These are phyloP conservation scores for Meriones unguiculatus DNA, from an alignment of 2,113 vertebrate species.

Conservation along the genomic window DNA sequence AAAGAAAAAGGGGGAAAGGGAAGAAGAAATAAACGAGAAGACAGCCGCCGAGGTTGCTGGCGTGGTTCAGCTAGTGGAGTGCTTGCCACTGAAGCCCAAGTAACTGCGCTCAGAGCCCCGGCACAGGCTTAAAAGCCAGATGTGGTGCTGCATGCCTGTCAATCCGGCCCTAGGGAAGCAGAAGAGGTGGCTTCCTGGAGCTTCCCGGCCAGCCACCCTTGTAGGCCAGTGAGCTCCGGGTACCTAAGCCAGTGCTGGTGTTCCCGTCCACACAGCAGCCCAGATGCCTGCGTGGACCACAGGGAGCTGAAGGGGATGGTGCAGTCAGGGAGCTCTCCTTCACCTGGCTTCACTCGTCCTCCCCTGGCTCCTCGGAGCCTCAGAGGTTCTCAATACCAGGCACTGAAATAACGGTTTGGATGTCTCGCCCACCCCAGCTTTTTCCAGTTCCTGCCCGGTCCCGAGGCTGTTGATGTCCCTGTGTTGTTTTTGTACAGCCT, in stretches of 20 bases:
- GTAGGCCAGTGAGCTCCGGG: not conserved
- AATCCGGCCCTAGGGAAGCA: not conserved
- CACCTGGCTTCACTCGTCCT: not conserved
- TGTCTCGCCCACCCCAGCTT: not conserved
- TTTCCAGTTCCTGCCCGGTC: not conserved
- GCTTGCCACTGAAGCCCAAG: not conserved
- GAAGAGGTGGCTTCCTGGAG: not conserved
- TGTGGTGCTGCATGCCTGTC: not conserved
- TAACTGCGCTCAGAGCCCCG: no score
- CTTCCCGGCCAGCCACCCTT: not conserved
- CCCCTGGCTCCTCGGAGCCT: not conserved
- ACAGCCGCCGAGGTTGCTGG: no score
- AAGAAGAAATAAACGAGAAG: not conserved
- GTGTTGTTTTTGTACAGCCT: not conserved
- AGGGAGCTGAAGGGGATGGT: not conserved
- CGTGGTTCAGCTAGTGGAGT: not conserved
- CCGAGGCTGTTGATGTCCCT: not conserved
- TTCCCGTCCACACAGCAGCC: not conserved
- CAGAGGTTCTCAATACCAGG: not conserved
- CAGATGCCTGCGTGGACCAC: not conserved
- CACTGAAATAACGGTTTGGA: not conserved
- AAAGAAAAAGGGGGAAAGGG: no score
- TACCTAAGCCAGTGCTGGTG: not conserved
- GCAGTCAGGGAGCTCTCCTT: not conserved
- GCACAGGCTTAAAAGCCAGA: not conserved